A percentile compares a stretch with the other conserved stretches of the same genome.
These are phyloP conservation scores for Dallia pectoralis DNA, from an alignment of 2,797 vertebrate genomes.

Conservation along the genomic window DNA sequence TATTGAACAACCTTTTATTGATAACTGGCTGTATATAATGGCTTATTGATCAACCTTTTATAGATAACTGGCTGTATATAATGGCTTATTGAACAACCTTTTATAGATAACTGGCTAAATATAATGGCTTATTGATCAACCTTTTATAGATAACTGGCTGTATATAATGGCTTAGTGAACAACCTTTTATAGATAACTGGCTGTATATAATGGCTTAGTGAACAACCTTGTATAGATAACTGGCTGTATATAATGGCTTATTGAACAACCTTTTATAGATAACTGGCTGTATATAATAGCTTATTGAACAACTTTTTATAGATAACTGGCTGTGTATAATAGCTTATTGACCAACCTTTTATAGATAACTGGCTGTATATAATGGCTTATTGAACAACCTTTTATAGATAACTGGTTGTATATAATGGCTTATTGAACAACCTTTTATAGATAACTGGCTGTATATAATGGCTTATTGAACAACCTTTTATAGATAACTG, in stretches of 20 bases:
- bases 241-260: constrained; percentile 50
- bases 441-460: constrained; percentile 48
- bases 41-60: constrained; percentile 55
- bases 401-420: constrained; percentile 49
- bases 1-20: constrained; percentile 55
- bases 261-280: constrained; percentile 57
- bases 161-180: constrained; percentile 57
- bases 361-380: constrained; percentile 49
- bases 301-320: constrained; percentile 56
- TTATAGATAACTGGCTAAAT: constrained; percentile 48
- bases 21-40: constrained; percentile 50
- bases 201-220: constrained; percentile 50
- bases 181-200: constrained; percentile 52
- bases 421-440: constrained; percentile 59
- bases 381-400: constrained; percentile 58
- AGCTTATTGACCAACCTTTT: constrained; percentile 58
- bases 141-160: constrained; percentile 47
- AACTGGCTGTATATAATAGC: constrained; percentile 50
- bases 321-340: constrained; percentile 51
- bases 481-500: constrained; percentile 54
- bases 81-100: constrained; percentile 59
- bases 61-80: constrained; percentile 50
- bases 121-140: constrained; percentile 55
- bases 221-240: constrained; percentile 54
- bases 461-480: constrained; percentile 56